Conservation (phyloP, 2,888 invertebrate genomes). For the Chrysodeixis includens region DNA sequence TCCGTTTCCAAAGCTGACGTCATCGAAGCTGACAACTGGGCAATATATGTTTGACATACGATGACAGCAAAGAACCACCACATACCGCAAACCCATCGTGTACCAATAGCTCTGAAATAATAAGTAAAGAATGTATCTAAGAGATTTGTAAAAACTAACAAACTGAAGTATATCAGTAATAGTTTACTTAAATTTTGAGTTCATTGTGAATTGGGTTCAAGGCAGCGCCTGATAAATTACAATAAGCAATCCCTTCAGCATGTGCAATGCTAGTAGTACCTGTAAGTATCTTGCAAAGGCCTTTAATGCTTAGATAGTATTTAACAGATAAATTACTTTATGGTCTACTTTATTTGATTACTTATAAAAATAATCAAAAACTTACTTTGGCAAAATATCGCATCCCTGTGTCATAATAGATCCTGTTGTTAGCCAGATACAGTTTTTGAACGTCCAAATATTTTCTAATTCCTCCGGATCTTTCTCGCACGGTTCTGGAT, state of each 20-base stretch:
- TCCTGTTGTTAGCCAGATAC: slow-evolving; percentile 97
- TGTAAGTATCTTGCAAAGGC: no score
- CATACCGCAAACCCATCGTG: slow-evolving; percentile 96
- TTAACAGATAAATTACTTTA: neutral
- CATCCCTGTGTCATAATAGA: slow-evolving; percentile 98
- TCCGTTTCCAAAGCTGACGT: slow-evolving; percentile 95
- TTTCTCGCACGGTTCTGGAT: slow-evolving; percentile 96
- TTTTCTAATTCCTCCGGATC: slow-evolving; percentile 96
- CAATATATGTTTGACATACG: slow-evolving; percentile 97
- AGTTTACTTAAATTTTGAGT: neutral
- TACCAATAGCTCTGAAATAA: slow-evolving; percentile 94
- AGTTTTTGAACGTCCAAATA: slow-evolving; percentile 95
- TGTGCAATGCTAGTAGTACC: neutral
- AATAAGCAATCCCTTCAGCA: neutral
- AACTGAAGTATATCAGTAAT: no score
- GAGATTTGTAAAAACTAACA: no score
- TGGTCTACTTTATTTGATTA: neutral
- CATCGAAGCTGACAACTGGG: slow-evolving; percentile 97
- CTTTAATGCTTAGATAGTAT: no score
- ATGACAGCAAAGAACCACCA: slow-evolving; percentile 98
- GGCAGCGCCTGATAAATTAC: neutral
- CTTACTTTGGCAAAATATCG: slow-evolving; percentile 96
- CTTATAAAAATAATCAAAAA: neutral
- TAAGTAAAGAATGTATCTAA: neutral
- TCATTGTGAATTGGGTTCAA: neutral